Percentiles rank a stretch among this genome's conserved stretches.
Conservation (phyloP, 2,797 vertebrate species). For the Falco biarmicus region DNA sequence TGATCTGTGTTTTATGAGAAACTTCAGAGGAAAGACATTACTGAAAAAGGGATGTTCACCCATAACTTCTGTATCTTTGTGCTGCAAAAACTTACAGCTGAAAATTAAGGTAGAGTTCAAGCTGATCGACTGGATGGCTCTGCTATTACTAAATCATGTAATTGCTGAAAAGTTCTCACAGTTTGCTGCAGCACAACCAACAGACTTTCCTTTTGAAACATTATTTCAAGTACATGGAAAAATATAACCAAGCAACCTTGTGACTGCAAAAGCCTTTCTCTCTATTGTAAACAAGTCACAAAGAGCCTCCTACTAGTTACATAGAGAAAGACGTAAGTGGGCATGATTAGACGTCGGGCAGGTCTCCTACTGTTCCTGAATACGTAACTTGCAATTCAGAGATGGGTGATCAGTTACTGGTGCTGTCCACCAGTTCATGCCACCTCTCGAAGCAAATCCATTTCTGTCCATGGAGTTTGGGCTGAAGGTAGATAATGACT, state of each 20-base stretch:
- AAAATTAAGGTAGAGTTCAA: not conserved
- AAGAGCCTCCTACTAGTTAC: slow-evolving; percentile 2
- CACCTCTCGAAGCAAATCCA: not conserved
- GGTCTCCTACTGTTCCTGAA: not conserved
- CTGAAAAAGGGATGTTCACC: not conserved
- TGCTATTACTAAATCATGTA: not conserved
- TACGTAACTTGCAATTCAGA: not conserved
- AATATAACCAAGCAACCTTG: not conserved
- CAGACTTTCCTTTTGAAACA: not conserved
- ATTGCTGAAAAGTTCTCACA: not conserved
- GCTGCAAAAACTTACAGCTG: not conserved
- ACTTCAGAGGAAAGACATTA: not conserved
- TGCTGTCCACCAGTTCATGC: not conserved
- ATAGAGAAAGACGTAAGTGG: not conserved
- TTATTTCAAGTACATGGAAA: slow-evolving; percentile 28
- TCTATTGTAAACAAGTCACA: slow-evolving; percentile 28
- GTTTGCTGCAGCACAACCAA: not conserved
- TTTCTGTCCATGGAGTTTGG: not conserved
- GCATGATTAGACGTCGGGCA: not conserved
- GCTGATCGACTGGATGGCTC: not conserved
- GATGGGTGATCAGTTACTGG: not conserved
- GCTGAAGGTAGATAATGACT: not conserved
- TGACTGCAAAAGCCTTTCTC: not conserved
- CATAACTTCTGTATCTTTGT: not conserved
- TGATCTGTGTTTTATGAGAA: not conserved